A percentile compares a stretch with the other conserved stretches of the same genome.
Evolutionary conservation across 2,113 vertebrate species (phyloP).

Genomic region (Chionomys nivalis): DNA sequence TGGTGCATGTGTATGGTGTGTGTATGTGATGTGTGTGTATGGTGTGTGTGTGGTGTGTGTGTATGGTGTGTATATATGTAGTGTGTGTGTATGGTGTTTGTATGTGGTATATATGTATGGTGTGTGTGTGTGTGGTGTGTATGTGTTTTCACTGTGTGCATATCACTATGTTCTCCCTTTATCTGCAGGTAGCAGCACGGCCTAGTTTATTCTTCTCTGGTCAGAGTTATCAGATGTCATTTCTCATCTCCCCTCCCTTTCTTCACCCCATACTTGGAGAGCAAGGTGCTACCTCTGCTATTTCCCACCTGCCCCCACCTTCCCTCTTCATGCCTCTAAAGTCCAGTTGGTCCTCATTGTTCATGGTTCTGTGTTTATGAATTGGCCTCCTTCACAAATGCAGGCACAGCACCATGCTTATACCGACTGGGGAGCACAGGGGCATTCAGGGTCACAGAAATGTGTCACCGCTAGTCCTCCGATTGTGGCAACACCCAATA

Average conservation of each 20-base stretch:
- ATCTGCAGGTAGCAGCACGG: background rate
- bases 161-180: background rate
- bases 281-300: background rate
- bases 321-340: background rate
- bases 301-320: background rate
- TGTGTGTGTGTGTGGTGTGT: background rate
- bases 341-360: background rate
- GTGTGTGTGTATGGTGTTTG: no score
- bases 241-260: background rate
- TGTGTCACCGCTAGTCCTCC: accelerated
- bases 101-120: background rate
- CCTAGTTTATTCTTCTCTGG: background rate
- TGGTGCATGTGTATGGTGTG: background rate
- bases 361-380: background rate
- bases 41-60: background rate
- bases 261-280: background rate
- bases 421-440: background rate
- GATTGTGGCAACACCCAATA: accelerated
- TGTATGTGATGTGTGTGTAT: background rate
- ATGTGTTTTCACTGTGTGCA: background rate
- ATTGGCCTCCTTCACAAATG: background rate
- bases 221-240: background rate
- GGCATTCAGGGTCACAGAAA: accelerated
- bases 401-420: background rate
- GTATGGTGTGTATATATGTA: background rate